Evolutionary conservation across 2,113 vertebrate species (phyloP), one percentile per base, ranked within the genome.

Genomic region (Pseudonaja textilis): DNA sequence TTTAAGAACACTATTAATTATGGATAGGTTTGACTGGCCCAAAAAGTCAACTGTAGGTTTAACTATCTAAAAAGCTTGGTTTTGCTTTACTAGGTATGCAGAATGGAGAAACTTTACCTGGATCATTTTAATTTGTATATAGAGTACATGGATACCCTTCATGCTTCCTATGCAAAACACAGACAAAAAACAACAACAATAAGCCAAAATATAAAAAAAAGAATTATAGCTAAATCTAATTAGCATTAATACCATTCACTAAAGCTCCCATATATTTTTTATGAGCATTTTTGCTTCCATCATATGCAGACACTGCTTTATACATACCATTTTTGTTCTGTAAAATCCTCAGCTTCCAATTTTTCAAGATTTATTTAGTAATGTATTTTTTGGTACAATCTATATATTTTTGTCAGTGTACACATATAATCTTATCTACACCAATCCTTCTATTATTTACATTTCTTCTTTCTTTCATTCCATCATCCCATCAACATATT

Each of bases 71-170:
- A 81, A 20, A 39, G 2, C 0, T 74, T 18, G 14, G 39, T 34
- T 0, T 22, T 81, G 69, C 34, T 39, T 39, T 81, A 20, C 16
- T 81, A 20, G 69, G 14, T 39, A 81, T 81, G 34, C 18, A 18
- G 22, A 11, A 12, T 9, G 14, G 42, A 69, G 59, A 59, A 54
- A 81, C 92, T 92, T 94, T 26, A 95, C 94, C 45, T 26, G 87
- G 25, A 95, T 95, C 39, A 93, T 89, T 94, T 57, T 91, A 89
- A n/a, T 39, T 74, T 81, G 69, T 39, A 81, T 39, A 81, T 81
- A 39, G 2, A 59, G 57, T 59, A 59, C 2, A 81, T 39, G 16
- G n/a, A 81, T 81, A 20, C 16, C n/a, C 16, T 6, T 74, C 69
- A n/a, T 64, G 26, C 11, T 64, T 64, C 11, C 25, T n/a, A 64